These are phyloP conservation scores for Hydriomena furcata DNA, from an alignment of 2,888 invertebrate species.

Conservation along the genomic window DNA sequence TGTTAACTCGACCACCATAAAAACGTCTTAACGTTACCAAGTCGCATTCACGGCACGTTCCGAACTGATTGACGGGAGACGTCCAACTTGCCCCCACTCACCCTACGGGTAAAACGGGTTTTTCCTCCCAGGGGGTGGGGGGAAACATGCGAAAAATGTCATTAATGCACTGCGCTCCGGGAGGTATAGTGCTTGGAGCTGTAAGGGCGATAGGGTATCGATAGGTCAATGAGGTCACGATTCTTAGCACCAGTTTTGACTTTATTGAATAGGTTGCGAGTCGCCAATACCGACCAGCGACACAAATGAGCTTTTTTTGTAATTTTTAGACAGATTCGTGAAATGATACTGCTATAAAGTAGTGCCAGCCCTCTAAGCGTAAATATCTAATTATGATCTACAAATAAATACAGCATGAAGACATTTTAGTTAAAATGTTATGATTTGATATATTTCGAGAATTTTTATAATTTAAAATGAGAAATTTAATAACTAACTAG, in stretches of 20 bases:
- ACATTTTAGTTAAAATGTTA: too few species aligned
- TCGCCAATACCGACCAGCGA: too few species aligned
- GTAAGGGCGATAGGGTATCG: conserved; percentile 24
- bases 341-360: background rate
- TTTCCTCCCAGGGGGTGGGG: conserved; percentile 24
- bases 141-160: conserved; percentile 81
- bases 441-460: too few species aligned
- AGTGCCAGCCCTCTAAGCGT: too few species aligned
- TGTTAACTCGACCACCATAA: conserved; percentile 59
- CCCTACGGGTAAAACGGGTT: conserved; percentile 5
- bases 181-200: conserved; percentile 40
- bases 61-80: conserved; percentile 82
- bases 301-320: too few species aligned
- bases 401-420: too few species aligned
- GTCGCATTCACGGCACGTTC: conserved; percentile 76
- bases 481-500: too few species aligned
- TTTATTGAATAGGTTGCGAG: background rate
- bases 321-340: too few species aligned
- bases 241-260: background rate
- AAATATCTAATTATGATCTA: too few species aligned
- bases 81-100: conserved; percentile 55
- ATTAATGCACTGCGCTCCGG: conserved; percentile 72
- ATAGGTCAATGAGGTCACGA: conserved; percentile 28
- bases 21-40: conserved; percentile 59
- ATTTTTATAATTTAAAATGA: too few species aligned